A percentile compares a stretch with the other conserved stretches of the same genome.
Evolutionary conservation across 2,888 invertebrate genomes (phyloP).

Genomic region (Masnerella sp.): DNA sequence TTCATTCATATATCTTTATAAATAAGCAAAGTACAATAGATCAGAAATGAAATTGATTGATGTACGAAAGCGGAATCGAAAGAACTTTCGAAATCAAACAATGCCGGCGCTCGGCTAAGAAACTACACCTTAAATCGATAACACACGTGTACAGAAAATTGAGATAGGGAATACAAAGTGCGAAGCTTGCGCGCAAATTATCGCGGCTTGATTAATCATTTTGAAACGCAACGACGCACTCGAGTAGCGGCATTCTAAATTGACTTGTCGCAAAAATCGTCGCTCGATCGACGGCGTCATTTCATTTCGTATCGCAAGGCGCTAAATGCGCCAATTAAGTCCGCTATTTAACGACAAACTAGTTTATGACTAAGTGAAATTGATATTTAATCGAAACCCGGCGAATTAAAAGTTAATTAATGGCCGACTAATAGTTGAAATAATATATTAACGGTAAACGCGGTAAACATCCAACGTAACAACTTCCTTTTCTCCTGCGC

Average conservation of each 20-base stretch:
- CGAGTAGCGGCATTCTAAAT: slow-evolving; percentile 18
- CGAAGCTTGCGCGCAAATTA: slow-evolving; percentile 20
- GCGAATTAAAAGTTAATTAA: slow-evolving; percentile 54
- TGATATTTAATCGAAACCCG: slow-evolving; percentile 43
- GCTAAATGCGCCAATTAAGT: slow-evolving; percentile 37
- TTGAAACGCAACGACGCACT: slow-evolving; percentile 4
- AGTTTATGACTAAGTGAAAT: slow-evolving; percentile 53
- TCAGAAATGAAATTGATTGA: too few relatives aligned
- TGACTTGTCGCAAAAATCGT: slow-evolving; percentile 29
- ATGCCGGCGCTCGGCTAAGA: slow-evolving; percentile 1
- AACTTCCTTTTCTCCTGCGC: slow-evolving; percentile 30
- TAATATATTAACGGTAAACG: slow-evolving; percentile 39
- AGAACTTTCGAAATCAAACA: not conserved
- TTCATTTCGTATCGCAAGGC: slow-evolving; percentile 23
- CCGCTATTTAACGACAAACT: slow-evolving; percentile 49
- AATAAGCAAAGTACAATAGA: too few relatives aligned
- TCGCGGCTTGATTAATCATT: slow-evolving; percentile 26
- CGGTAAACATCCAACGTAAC: slow-evolving; percentile 38
- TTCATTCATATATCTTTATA: too few relatives aligned
- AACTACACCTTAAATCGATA: slow-evolving; percentile 16
- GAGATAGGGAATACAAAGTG: slow-evolving; percentile 28
- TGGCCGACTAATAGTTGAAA: slow-evolving; percentile 38
- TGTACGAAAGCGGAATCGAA: not conserved
- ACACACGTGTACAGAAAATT: not conserved
- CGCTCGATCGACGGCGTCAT: slow-evolving; percentile 10